These are phyloP conservation scores for Nephrotoma flavescens DNA, from an alignment of 2,888 invertebrate species.

Conservation along the genomic window DNA sequence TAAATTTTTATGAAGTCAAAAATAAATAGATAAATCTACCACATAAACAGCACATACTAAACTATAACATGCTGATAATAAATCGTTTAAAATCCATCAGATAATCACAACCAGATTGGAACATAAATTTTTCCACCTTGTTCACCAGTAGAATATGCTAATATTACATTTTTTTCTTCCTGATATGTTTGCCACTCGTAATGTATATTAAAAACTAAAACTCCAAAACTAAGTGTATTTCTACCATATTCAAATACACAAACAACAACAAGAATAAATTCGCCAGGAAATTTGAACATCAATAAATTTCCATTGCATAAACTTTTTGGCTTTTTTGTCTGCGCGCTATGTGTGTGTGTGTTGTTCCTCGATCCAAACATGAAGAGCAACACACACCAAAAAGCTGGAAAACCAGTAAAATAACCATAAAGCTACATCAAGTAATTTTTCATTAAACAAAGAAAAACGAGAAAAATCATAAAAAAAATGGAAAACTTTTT, in stretches of 20 bases:
- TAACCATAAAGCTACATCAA: background rate
- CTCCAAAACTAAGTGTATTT: background rate
- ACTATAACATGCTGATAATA: background rate
- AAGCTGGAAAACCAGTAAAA: background rate
- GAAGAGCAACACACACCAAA: background rate
- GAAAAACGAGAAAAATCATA: background rate
- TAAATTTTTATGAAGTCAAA: background rate
- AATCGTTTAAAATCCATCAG: background rate
- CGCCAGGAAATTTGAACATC: background rate
- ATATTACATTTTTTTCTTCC: background rate
- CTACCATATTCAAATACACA: background rate
- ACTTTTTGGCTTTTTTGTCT: background rate
- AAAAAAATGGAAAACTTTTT: background rate
- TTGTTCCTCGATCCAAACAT: background rate
- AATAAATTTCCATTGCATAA: background rate
- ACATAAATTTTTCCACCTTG: background rate
- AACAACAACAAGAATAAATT: background rate
- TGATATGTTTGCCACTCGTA: background rate
- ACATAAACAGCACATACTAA: background rate
- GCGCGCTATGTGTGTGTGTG: background rate
- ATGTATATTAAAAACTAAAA: background rate
- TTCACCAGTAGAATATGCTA: background rate
- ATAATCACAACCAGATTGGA: background rate
- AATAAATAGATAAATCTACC: background rate
- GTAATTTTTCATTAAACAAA: background rate